Evolutionary conservation across 2,888 invertebrate genomes (phyloP).

Genomic region (Zaprionus obscuricornis): DNA sequence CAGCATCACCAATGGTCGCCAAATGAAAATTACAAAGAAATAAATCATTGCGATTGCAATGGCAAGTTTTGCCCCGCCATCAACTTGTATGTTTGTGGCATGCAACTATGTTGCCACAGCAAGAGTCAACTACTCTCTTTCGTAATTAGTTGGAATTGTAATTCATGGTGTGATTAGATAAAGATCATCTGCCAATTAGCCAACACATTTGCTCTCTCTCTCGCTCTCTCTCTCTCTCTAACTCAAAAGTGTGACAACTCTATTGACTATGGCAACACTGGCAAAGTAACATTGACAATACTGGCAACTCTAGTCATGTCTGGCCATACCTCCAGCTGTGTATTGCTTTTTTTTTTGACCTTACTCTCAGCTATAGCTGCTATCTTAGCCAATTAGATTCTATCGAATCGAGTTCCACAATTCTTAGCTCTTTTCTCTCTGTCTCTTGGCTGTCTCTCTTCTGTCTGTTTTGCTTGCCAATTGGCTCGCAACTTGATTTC

Average conservation of each 20-base stretch:
- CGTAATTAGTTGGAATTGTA: slow-evolving; percentile 78
- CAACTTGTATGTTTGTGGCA: neutral
- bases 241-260: slow-evolving; percentile 58
- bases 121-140: neutral
- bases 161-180: slow-evolving; percentile 79
- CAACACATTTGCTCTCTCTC: slow-evolving; percentile 68
- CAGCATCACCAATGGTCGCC: slow-evolving; percentile 71
- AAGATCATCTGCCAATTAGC: slow-evolving; percentile 78
- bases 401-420: slow-evolving; percentile 41
- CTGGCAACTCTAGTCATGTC: neutral
- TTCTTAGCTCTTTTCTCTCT: slow-evolving; percentile 14
- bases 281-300: too few species aligned
- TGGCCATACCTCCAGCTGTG: too few species aligned
- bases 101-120: slow-evolving; percentile 26
- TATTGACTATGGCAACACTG: slow-evolving; percentile 42
- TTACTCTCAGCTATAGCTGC: slow-evolving; percentile 38
- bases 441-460: neutral
- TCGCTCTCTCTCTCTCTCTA: too few species aligned
- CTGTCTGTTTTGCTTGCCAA: too few species aligned
- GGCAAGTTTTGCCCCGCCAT: neutral
- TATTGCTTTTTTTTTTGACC: too few species aligned
- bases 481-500: slow-evolving; percentile 67
- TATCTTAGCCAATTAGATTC: slow-evolving; percentile 51
- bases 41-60: slow-evolving; percentile 63
- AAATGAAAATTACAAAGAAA: slow-evolving; percentile 74